A percentile compares a stretch with the other conserved stretches of the same genome.
Evolutionary conservation across 2,797 vertebrate species (phyloP).

Genomic region (Neostethus bicornis): DNA sequence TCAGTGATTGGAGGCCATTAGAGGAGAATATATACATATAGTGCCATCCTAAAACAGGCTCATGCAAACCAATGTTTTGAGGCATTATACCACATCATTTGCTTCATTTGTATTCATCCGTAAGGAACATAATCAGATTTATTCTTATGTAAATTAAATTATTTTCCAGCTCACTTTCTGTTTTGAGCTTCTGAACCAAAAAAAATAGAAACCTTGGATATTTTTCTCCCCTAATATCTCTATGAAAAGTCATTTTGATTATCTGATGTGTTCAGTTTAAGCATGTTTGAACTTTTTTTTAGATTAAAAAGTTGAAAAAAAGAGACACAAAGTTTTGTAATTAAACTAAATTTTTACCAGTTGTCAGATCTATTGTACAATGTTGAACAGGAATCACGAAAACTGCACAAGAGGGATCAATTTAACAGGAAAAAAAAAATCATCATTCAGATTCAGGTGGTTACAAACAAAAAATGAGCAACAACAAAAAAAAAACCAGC

Average conservation of each 20-base stretch:
- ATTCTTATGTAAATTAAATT: conserved; percentile 46
- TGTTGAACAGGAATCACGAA: conserved; percentile 87
- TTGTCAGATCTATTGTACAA: conserved; percentile 85
- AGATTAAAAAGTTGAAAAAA: not conserved
- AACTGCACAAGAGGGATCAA: conserved; percentile 78
- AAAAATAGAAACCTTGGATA: conserved; percentile 13
- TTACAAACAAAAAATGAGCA: conserved; percentile 44
- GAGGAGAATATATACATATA: conserved; percentile 28
- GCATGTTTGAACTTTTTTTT: not conserved
- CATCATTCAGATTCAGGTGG: conserved; percentile 47
- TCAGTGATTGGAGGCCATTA: conserved; percentile 35
- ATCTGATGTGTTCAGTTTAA: too few species aligned
- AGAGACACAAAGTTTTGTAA: conserved; percentile 60
- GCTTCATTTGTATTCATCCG: conserved; percentile 18
- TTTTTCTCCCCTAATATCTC: too few species aligned
- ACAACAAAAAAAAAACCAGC: conserved; percentile 39
- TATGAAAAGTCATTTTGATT: too few species aligned
- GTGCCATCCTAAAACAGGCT: conserved; percentile 25
- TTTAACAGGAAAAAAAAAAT: conserved; percentile 65
- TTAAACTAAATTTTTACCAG: conserved; percentile 90
- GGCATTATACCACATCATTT: conserved; percentile 34
- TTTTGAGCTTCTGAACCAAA: conserved; percentile 30
- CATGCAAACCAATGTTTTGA: conserved; percentile 4
- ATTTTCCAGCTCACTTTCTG: conserved; percentile 40
- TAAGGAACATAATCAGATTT: conserved; percentile 57